Evolutionary conservation across 2,888 invertebrate genomes (phyloP), one percentile per base, ranked within the genome.

Genomic region (Anorthoa munda): DNA sequence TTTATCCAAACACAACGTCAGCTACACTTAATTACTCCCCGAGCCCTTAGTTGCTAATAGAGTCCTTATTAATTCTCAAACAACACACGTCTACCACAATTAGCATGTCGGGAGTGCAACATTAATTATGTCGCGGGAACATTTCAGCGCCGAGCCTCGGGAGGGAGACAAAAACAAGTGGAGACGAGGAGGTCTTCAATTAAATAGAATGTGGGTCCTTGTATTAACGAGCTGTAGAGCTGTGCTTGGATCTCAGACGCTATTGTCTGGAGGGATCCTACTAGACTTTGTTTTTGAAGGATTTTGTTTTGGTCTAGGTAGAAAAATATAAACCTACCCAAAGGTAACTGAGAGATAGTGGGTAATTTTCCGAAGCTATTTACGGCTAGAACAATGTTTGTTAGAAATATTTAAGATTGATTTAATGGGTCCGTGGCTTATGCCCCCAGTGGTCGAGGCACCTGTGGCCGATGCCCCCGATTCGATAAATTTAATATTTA

Each of bases 161-260:
- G 73, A 73, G 77, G 39, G 69, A 77, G 73, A 85, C 87, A 83
- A 77, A 77, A 75, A 72, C 74, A 67, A 79, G 81, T 70, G 78
- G 60, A 71, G 72, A 68, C 65, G 85, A 84, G 84, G 71, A 77
- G 83, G 69, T 72, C 82, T 84, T 86, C 87, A 86, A 87, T 86
- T 86, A 86, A 81, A 56, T 77, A 83, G 67, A 75, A 74, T 60
- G 77, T 74, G 75, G 67, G 76, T 71, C 74, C 87, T 87, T 71
- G 72, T 79, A 66, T 67, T 83, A 86, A 86, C 84, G 87, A 86
- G 78, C 76, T 76, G 77, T 65, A 46, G 72, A 69, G 85, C 70
- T 61, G 63, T 58, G 68, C 48, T 51, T 70, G 61, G 58, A 53
- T 58, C 79, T 72, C 72, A 76, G 83, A 77, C 75, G 60, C 51